These are phyloP conservation scores for Antennarius maculatus DNA, from an alignment of 2,797 vertebrate genomes.

Conservation along the genomic window DNA sequence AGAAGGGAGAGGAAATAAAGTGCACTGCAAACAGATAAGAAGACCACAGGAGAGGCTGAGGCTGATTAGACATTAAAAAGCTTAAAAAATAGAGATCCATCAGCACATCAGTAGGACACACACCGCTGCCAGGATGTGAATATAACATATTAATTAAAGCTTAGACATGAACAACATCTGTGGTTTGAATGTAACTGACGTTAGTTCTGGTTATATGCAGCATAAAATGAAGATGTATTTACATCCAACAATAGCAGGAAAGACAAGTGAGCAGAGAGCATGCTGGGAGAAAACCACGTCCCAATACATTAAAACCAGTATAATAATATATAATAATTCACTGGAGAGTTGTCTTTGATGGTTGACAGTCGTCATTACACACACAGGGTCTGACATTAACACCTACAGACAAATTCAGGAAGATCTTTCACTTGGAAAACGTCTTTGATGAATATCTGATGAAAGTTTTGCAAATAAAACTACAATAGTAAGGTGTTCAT, in stretches of 20 bases:
- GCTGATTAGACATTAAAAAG: constrained; percentile 42
- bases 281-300: not conserved
- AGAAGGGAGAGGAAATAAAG: constrained; percentile 68
- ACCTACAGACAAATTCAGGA: too few relatives aligned
- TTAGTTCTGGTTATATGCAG: constrained; percentile 9
- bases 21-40: constrained; percentile 74
- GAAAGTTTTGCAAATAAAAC: too few relatives aligned
- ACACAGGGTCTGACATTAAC: too few relatives aligned
- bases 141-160: not conserved
- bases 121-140: constrained; percentile 6
- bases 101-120: constrained; percentile 31
- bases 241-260: constrained; percentile 19
- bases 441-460: not conserved
- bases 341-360: too few relatives aligned
- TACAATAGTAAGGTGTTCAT: not conserved
- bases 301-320: too few relatives aligned
- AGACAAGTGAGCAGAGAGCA: constrained; percentile 30
- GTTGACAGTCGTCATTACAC: too few relatives aligned
- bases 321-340: too few relatives aligned
- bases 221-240: not conserved
- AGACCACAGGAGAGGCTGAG: constrained; percentile 39
- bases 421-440: too few relatives aligned
- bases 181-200: constrained; percentile 8
- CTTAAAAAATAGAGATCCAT: constrained; percentile 37
- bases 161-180: constrained; percentile 21